phyloP scores from a whole-genome alignment of 2,113 vertebrate species.

The Xenopus borealis region DNA sequence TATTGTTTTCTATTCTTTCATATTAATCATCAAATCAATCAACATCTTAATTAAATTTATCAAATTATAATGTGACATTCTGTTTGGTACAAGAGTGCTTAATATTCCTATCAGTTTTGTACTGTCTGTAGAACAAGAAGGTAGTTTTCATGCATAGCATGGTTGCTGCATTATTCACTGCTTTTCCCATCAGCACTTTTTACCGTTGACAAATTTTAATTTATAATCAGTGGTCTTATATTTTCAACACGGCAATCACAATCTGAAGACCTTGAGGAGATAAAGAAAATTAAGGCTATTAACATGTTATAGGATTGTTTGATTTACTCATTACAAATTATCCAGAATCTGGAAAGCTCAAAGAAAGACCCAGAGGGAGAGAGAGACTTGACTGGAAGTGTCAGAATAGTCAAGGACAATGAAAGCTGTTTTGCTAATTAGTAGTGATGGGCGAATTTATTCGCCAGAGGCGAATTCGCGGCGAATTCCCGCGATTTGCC shows the following conservation, averaged over 20 bases:
- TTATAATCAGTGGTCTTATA: slow-evolving; percentile 61
- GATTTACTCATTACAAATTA: slow-evolving; percentile 67
- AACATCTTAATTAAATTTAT: slow-evolving; percentile 31
- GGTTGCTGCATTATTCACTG: slow-evolving; percentile 46
- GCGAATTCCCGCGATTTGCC: no score
- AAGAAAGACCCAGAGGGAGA: slow-evolving; percentile 57
- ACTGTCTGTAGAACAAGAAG: slow-evolving; percentile 12
- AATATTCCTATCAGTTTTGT: slow-evolving; percentile 24
- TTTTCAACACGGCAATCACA: slow-evolving; percentile 62
- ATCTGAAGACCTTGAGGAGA: slow-evolving; percentile 66
- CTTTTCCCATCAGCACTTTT: slow-evolving; percentile 54
- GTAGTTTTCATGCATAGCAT: slow-evolving; percentile 30
- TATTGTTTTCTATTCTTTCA: slow-evolving; percentile 8
- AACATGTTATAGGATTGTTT: slow-evolving; percentile 62
- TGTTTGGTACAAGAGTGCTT: slow-evolving; percentile 13
- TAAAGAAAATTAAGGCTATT: slow-evolving; percentile 67
- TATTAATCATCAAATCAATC: slow-evolving; percentile 41
- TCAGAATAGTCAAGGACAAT: slow-evolving; percentile 56
- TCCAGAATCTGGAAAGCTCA: slow-evolving; percentile 56
- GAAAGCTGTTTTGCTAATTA: slow-evolving; percentile 51
- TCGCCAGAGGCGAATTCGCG: no score
- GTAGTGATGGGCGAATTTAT: no score
- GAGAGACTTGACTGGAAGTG: slow-evolving; percentile 59
- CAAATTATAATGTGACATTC: slow-evolving; percentile 28
- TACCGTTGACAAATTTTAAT: slow-evolving; percentile 56